Base-by-base conservation (phyloP, 2,113 vertebrate genomes). In the Grantiella picta region DNA sequence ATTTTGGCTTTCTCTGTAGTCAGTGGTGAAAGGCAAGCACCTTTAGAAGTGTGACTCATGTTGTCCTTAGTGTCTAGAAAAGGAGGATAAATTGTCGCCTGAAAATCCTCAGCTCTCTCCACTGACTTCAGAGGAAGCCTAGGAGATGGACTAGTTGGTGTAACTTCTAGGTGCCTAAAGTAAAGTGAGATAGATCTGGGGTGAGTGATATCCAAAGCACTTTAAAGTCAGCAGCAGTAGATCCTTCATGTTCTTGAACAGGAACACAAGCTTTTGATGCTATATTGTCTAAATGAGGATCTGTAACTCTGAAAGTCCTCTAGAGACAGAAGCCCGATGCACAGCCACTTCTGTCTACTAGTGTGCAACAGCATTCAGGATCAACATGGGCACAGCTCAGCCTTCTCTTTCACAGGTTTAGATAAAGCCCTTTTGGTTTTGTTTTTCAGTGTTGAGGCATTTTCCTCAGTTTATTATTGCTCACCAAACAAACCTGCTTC, bases 21-120 rank as follows among this genome's bases (percentile, higher is more conserved):
- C 56, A 88, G 2, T 0, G 3, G 92, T 90, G 82, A 93, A 93
- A 91, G 65, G 44, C 28, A 2, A 49, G 19, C 57, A 76, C 61
- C 92, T 96, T 95, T 71, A 87, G 42, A 86, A 90, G 40, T 40
- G 28, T 96, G 92, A 95, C 57, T 94, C 92, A 93, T 90, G 47
- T 59, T 86, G 60, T 86, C 73, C 71, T 75, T 54, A 84, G 35
- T 47, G 40, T 79, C 65, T 64, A 60, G 47, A 82, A 79, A 76
- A 91, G 65, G 31, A 79, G 65, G 33, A 92, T 85, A 79, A 85
- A 89, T 76, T 82, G 53, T 56, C 27, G 49, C 22, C 73, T 68
- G 27, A 92, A 94, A 80, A 90, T 54, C 10, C 10, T 61, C 47
- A 68, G 35, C 14, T 95, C 29, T 79, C 22, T 68, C n/a, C 65